phyloP scores from a whole-genome alignment of 1,140 invertebrate species.

The Conus ventricosus region DNA sequence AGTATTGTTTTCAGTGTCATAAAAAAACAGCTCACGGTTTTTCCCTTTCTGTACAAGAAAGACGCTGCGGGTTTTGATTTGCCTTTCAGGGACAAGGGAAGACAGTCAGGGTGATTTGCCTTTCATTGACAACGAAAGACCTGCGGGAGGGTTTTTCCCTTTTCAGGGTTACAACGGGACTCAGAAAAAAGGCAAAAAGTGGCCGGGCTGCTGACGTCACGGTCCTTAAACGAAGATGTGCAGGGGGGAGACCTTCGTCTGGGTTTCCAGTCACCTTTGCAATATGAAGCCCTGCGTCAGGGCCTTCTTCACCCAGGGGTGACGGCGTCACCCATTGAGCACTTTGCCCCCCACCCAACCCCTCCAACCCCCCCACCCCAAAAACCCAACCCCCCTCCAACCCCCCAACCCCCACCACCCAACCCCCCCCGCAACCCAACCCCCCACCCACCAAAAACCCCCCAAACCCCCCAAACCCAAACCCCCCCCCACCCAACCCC shows the following conservation, averaged over 20 bases:
- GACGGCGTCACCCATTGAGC: background rate
- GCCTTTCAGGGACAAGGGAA: no score
- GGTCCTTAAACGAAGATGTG: background rate
- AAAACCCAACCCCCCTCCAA: background rate
- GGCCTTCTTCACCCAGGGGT: background rate
- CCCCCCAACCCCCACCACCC: background rate
- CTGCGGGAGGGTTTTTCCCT: background rate
- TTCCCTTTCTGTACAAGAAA: no score
- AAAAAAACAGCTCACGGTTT: no score
- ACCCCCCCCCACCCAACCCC: background rate
- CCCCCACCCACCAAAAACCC: no score
- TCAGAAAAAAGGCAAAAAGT: background rate
- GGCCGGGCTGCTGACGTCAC: background rate
- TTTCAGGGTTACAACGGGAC: background rate
- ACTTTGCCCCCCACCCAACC: background rate
- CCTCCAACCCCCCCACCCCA: background rate
- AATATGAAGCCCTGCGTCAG: background rate
- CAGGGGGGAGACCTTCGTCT: background rate
- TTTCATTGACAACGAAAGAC: no score
- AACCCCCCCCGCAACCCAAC: constrained; percentile 2
- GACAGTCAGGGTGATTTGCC: no score
- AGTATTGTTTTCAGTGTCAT: no score
- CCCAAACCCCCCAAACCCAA: background rate
- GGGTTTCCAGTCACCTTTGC: background rate
- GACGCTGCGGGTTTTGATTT: no score